phyloP scores from a whole-genome alignment of 2,113 vertebrate species.

The Chaenocephalus aceratus region DNA sequence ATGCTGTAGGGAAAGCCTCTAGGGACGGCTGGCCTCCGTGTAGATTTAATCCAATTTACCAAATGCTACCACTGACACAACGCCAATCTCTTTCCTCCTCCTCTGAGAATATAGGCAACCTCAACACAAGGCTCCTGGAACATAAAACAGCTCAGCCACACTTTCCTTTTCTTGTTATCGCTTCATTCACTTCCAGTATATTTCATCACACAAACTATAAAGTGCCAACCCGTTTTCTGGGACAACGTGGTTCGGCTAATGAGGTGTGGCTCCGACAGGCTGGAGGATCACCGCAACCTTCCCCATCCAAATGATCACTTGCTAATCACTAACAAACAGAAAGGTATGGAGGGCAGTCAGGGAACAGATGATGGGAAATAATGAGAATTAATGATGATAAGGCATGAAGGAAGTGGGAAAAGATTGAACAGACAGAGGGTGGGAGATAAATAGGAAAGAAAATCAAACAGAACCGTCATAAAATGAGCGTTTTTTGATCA shows the following conservation, averaged over 20 bases:
- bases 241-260: slow-evolving; percentile 52
- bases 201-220: slow-evolving; percentile 38
- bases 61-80: slow-evolving; percentile 59
- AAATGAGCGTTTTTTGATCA: background rate
- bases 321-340: slow-evolving; percentile 61
- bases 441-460: background rate
- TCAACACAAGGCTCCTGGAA: slow-evolving; percentile 50
- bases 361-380: slow-evolving; percentile 67
- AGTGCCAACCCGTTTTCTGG: slow-evolving; percentile 30
- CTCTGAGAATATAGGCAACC: slow-evolving; percentile 49
- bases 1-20: slow-evolving; percentile 53
- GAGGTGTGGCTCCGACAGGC: slow-evolving; percentile 36
- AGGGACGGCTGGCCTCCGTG: slow-evolving; percentile 61
- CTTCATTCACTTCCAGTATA: slow-evolving; percentile 16
- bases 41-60: slow-evolving; percentile 76
- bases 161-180: slow-evolving; percentile 12
- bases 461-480: too few species aligned
- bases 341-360: slow-evolving; percentile 39
- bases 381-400: slow-evolving; percentile 63
- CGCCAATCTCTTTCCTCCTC: slow-evolving; percentile 32
- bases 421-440: background rate
- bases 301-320: slow-evolving; percentile 46
- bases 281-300: slow-evolving; percentile 37
- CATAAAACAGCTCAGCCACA: slow-evolving; percentile 29
- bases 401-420: slow-evolving; percentile 42